Base-by-base conservation (phyloP, 2,797 vertebrate species). In the Discoglossus pictus region DNA sequence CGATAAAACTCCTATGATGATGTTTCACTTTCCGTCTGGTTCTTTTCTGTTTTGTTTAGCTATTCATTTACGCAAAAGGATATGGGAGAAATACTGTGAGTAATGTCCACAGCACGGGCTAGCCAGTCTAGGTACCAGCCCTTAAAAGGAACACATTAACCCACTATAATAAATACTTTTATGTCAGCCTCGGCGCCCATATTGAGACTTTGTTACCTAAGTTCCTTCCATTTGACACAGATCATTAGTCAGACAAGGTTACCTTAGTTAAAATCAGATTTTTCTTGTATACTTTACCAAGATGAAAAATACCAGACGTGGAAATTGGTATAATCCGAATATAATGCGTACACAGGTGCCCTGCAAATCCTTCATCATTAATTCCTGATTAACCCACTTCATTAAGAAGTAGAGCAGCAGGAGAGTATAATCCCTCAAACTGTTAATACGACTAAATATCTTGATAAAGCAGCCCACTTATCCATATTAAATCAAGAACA, bases 31-130 rank as follows among this genome's bases (percentile, higher is more conserved):
- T 51, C 48, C 48, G 34, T 27, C 24, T 25, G 5, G 12, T 13
- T 51, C 25, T 34, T 34, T 51, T 51, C n/a, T 12, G 10, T 34
- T 4, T 31, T 8, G 27, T 71, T 65, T 24, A 25, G 23, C 61
- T 9, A 5, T 36, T 39, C 72, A 16, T 21, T 0, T 54, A 51
- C 16, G n/a, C 21, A 42, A 31, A 1, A 71, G 61, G 13, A 68
- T 51, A 7, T 34, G 34, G 17, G n/a, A 34, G 48, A 51, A 34
- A 31, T 8, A 15, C 21, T 2, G 25, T 51, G 24, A 31, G 24
- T 51, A 51, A 34, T 17, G 48, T 15, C n/a, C 13, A 15, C 48
- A 25, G 1, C 48, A 23, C 24, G 34, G 27, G 8, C 25, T 16
- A 51, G 16, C 12, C 25, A 2, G 48, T 31, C 25, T 31, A 34